Conservation (phyloP, 2,888 invertebrate species). For the Rotaria magnacalcarata region DNA sequence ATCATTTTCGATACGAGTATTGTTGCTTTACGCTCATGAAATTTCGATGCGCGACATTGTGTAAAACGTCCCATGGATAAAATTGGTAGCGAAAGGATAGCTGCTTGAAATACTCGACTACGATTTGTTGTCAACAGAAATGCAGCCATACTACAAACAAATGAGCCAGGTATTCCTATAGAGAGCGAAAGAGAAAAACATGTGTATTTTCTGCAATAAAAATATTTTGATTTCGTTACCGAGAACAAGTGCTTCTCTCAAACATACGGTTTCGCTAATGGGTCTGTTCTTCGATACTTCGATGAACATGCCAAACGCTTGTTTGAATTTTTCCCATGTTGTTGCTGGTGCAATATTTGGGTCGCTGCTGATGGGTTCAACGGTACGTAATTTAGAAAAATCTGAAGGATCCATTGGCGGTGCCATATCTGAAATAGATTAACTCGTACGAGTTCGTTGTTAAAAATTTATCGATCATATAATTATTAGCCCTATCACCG, state of each 20-base stretch:
- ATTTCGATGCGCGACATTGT: not conserved
- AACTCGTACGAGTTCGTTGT: too few species aligned
- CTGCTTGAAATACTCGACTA: not conserved
- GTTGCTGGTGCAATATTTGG: not conserved
- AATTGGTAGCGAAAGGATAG: not conserved
- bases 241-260: conserved; percentile 2
- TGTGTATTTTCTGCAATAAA: too few species aligned
- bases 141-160: not conserved
- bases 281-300: not conserved
- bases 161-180: conserved; percentile 5
- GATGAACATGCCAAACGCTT: not conserved
- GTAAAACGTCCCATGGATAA: not conserved
- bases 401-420: not conserved
- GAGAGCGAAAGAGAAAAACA: not conserved
- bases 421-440: not conserved
- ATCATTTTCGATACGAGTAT: not conserved
- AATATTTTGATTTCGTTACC: not conserved
- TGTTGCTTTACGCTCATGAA: conserved; percentile 1
- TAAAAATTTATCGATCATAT: too few species aligned
- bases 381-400: not conserved
- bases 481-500: too few species aligned
- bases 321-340: not conserved
- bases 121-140: conserved; percentile 20
- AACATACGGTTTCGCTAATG: not conserved
- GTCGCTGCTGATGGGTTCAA: not conserved